These are phyloP conservation scores for Furcula furcula DNA, from an alignment of 2,888 invertebrate species.

Conservation along the genomic window DNA sequence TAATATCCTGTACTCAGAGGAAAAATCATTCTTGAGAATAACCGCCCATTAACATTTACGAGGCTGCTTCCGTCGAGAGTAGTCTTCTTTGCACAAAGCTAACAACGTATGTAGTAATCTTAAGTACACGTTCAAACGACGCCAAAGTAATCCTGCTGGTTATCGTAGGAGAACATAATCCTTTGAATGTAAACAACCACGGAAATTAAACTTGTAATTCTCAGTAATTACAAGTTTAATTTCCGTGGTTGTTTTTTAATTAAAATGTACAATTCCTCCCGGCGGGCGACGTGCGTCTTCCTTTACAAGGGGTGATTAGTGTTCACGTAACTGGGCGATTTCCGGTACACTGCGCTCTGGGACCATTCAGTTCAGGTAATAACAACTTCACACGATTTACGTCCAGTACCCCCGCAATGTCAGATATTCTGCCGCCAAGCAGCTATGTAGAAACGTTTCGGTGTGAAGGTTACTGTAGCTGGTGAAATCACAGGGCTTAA, in stretches of 20 bases:
- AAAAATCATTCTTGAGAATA: too few relatives aligned
- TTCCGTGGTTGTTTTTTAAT: too few relatives aligned
- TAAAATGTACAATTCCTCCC: not conserved
- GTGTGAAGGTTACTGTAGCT: too few relatives aligned
- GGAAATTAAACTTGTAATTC: constrained; percentile 1
- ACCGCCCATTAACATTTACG: not conserved
- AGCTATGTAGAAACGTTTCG: too few relatives aligned
- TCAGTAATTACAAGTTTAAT: too few relatives aligned
- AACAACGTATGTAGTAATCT: too few relatives aligned
- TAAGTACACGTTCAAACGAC: not conserved
- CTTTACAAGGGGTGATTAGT: not conserved
- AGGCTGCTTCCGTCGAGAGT: not conserved
- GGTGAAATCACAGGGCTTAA: too few relatives aligned
- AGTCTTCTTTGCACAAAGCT: not conserved
- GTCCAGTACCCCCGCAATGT: too few relatives aligned
- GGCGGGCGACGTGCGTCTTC: not conserved
- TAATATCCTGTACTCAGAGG: too few relatives aligned
- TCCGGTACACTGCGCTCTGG: not conserved
- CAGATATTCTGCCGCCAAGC: too few relatives aligned
- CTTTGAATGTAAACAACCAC: not conserved
- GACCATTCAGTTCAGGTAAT: not conserved
- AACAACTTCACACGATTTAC: too few relatives aligned
- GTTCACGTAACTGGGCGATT: not conserved
- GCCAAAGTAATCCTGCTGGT: not conserved
- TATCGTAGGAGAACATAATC: not conserved